phyloP scores from a whole-genome alignment of 1,140 invertebrate species.

The Ridgeia piscesae region DNA sequence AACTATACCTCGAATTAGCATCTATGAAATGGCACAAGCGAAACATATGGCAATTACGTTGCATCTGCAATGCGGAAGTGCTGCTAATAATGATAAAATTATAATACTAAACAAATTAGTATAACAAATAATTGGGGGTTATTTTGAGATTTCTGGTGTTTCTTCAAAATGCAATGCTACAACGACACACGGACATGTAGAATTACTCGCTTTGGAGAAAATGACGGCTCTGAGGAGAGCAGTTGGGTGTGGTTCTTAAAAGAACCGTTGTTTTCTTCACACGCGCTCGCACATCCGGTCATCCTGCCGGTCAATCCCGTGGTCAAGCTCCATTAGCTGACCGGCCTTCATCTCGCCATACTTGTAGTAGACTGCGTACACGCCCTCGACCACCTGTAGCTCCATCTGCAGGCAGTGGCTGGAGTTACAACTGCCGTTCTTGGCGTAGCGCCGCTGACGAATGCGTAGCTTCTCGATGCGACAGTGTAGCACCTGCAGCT shows the following conservation, averaged over 20 bases:
- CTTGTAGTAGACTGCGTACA: not conserved
- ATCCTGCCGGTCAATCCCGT: not conserved
- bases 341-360: not conserved
- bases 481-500: not conserved
- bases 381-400: not conserved
- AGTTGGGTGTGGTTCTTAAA: not conserved
- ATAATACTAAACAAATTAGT: no score
- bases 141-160: not conserved
- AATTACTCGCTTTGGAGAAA: not conserved
- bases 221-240: not conserved
- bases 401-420: not conserved
- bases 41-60: no score
- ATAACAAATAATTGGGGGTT: not conserved
- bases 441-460: not conserved
- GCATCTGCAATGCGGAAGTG: no score
- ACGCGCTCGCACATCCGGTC: not conserved
- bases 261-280: not conserved
- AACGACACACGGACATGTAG: not conserved
- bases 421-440: not conserved
- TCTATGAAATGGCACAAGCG: no score
- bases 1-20: no score
- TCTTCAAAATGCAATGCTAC: not conserved
- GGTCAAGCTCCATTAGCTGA: not conserved
- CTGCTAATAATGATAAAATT: no score
- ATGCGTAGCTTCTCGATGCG: not conserved